phyloP scores from a whole-genome alignment of 2,888 invertebrate genomes.

The Eupithecia subfuscata region DNA sequence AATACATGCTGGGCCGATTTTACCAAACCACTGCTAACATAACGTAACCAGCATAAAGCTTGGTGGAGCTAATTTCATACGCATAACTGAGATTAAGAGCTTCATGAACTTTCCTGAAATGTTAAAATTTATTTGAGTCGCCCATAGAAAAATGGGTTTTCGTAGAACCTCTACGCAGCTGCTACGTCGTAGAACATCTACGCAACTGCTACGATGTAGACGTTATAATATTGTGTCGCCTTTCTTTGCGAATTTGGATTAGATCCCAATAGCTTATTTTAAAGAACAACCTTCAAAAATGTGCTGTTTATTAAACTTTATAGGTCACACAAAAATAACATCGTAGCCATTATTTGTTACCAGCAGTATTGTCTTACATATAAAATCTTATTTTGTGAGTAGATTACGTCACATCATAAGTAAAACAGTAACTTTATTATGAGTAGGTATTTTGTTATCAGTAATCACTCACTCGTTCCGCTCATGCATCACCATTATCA shows the following conservation, averaged over 20 bases:
- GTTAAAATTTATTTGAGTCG: background rate
- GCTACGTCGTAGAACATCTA: slow-evolving; percentile 16
- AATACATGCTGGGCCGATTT: background rate
- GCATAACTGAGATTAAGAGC: background rate
- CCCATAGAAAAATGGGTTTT: background rate
- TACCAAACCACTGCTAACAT: background rate
- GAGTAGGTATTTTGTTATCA: slow-evolving; percentile 29
- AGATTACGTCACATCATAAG: background rate
- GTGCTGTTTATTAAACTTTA: background rate
- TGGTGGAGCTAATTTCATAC: background rate
- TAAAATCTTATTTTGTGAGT: background rate
- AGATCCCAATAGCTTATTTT: background rate
- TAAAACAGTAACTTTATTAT: slow-evolving; percentile 27
- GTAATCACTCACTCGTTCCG: slow-evolving; percentile 28
- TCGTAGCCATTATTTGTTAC: background rate
- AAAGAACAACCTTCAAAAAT: background rate
- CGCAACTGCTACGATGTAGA: background rate
- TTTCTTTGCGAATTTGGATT: background rate
- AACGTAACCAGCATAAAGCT: background rate
- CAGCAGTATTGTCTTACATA: no score
- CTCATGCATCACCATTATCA: slow-evolving; percentile 43
- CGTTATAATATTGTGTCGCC: background rate
- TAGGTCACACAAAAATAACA: background rate
- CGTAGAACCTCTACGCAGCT: slow-evolving; percentile 15
- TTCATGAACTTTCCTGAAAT: background rate